A percentile compares a stretch with the other conserved stretches of the same genome.
Conservation (phyloP, 2,888 invertebrate genomes). For the Sphinx pinastri region DNA sequence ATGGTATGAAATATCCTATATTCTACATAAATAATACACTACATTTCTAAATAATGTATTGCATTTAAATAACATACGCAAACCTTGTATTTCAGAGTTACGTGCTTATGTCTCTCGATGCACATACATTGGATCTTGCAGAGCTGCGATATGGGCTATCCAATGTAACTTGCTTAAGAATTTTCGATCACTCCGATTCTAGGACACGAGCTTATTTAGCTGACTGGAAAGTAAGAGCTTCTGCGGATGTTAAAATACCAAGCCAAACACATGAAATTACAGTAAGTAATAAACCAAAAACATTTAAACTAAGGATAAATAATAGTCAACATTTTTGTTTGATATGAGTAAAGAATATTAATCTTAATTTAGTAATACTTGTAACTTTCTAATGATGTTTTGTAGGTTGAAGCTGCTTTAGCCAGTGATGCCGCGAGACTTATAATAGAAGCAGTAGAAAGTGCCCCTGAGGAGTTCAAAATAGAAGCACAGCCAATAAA, state of each 20-base stretch:
- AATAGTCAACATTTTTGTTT: no score
- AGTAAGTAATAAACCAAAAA: slow-evolving; percentile 46
- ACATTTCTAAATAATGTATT: neutral
- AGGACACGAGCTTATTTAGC: slow-evolving; percentile 77
- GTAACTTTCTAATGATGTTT: neutral
- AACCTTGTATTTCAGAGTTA: slow-evolving; percentile 62
- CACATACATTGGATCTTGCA: slow-evolving; percentile 86
- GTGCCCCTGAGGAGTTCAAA: slow-evolving; percentile 64
- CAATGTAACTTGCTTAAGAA: slow-evolving; percentile 88
- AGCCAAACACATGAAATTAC: slow-evolving; percentile 65
- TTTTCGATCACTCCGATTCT: slow-evolving; percentile 85
- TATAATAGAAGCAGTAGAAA: slow-evolving; percentile 72
- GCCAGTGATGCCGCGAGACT: slow-evolving; percentile 72
- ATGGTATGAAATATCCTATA: slow-evolving; percentile 74
- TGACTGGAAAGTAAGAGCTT: slow-evolving; percentile 72
- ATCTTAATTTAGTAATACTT: no score
- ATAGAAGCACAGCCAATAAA: slow-evolving; percentile 60
- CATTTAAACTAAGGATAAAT: neutral
- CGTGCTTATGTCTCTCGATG: slow-evolving; percentile 82
- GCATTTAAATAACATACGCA: neutral
- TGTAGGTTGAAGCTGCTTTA: slow-evolving; percentile 51
- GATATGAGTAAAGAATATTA: no score
- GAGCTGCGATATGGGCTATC: slow-evolving; percentile 85
- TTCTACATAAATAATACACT: no score
- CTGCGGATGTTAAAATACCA: slow-evolving; percentile 62